Evolutionary conservation across 2,113 vertebrate genomes (phyloP), one percentile per base, ranked within the genome.

Genomic region (Glaucidium brasilianum): DNA sequence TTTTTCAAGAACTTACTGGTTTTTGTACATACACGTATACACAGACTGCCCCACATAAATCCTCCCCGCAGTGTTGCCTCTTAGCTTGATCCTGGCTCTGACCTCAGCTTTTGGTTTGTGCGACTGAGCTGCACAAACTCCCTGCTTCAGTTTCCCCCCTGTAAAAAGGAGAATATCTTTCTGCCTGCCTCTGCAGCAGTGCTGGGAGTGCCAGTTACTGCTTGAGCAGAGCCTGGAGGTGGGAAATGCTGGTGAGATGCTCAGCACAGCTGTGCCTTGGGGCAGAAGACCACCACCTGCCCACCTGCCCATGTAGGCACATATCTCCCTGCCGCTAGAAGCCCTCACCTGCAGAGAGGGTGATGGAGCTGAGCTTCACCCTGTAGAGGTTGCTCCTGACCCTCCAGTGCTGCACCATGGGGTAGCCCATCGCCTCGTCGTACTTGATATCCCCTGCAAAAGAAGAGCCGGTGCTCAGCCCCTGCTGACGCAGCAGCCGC

Each of bases 321-420:
- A 0, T 2, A 0, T 11, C 35, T 76, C 63, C 75, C 52, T 5
- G 5, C 32, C 5, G 11, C 20, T 30, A 71, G 47, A 30, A 55
- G 21, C 23, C 35, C 98, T 98, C 97, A 99, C 99, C 99, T 99
- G 99, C 97, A 10, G 99, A 99, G 47, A 99, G 98, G 11, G 99
- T 99, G 97, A 99, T 99, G 92, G 99, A 98, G 95, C 99, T 99
- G 83, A 99, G 99, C 90, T 99, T 99, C 95, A 99, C 99, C 69
- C 98, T 99, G 98, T 99, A 99, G 58, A 99, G 98, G 96, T 99
- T 99, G 98, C 99, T 99, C 50, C 99, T 98, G 43, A 99, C 99
- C 55, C 98, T 97, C 99, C 99, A 99, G 93, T 99, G 99, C 92
- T 99, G 99, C 49, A 99, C 98, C 99, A 99, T 99, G 25, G 99